A percentile compares a stretch with the other conserved stretches of the same genome.
These are phyloP conservation scores for Capreolus pygargus DNA, from an alignment of 2,113 vertebrate genomes.

Conservation along the genomic window DNA sequence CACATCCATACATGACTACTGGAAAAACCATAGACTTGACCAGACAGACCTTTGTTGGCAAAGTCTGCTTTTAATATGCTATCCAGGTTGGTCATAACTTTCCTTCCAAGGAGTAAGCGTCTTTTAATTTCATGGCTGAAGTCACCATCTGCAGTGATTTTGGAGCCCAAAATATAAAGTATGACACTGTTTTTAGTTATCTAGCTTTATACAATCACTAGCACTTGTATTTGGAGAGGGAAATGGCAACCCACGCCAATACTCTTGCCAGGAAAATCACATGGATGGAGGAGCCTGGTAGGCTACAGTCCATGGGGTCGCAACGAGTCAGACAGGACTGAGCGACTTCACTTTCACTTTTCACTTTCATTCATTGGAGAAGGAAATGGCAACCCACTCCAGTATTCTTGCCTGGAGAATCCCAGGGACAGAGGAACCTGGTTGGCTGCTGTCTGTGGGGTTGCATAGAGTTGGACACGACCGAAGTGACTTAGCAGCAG, in stretches of 20 bases:
- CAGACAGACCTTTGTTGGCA: too few relatives aligned
- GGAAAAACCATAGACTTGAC: too few relatives aligned
- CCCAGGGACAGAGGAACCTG: not conserved
- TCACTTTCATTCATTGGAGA: not conserved
- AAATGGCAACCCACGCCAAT: not conserved
- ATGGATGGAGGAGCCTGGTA: not conserved
- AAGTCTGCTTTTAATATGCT: too few relatives aligned
- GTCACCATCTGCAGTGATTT: too few relatives aligned
- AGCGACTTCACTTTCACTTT: not conserved
- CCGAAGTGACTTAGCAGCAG: not conserved
- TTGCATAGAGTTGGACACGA: not conserved
- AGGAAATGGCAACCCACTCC: not conserved
- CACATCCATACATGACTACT: too few relatives aligned
- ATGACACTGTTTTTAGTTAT: not conserved
- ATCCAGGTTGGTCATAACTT: too few relatives aligned
- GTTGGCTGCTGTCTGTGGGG: not conserved
- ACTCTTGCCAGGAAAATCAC: not conserved
- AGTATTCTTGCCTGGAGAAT: not conserved
- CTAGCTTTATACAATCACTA: not conserved
- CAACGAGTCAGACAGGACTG: accelerated
- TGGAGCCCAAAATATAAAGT: too few relatives aligned
- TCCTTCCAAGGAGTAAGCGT: too few relatives aligned
- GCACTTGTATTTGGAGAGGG: not conserved
- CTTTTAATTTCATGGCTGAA: too few relatives aligned
- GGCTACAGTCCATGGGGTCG: not conserved